Conservation (phyloP, 2,888 invertebrate genomes). For the Drosophila atripex region DNA sequence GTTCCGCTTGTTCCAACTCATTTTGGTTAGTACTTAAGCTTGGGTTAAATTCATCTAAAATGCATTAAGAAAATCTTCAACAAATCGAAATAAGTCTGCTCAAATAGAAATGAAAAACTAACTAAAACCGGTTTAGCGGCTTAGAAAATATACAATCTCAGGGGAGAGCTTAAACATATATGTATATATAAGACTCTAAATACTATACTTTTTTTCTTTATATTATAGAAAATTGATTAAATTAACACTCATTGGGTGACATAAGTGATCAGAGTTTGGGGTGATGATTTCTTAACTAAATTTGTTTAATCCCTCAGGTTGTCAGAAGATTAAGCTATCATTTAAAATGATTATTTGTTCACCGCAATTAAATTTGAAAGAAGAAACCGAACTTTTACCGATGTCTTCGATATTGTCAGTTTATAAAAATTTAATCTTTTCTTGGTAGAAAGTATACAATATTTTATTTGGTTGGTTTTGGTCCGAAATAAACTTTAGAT, state of each 20-base stretch:
- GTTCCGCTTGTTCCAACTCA: conserved; percentile 76
- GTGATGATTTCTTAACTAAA: background rate
- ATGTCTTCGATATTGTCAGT: too few relatives aligned
- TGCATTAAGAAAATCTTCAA: background rate
- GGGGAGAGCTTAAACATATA: background rate
- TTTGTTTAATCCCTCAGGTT: too few relatives aligned
- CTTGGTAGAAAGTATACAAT: too few relatives aligned
- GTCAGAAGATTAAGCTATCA: too few relatives aligned
- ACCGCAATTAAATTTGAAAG: too few relatives aligned
- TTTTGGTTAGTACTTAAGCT: conserved; percentile 66
- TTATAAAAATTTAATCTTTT: too few relatives aligned
- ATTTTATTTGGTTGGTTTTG: too few relatives aligned
- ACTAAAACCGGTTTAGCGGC: conserved; percentile 2
- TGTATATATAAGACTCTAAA: background rate
- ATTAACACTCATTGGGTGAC: conserved; percentile 21
- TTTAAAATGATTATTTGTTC: too few relatives aligned
- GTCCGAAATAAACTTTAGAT: too few relatives aligned
- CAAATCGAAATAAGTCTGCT: background rate
- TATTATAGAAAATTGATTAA: conserved; percentile 8
- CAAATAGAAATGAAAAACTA: background rate
- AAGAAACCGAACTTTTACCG: too few relatives aligned
- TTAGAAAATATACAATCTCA: background rate
- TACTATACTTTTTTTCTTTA: background rate
- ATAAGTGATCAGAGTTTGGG: background rate
- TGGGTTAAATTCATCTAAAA: conserved; percentile 50